Base-by-base conservation (phyloP, 1,140 invertebrate genomes). In the Wasmannia auropunctata region DNA sequence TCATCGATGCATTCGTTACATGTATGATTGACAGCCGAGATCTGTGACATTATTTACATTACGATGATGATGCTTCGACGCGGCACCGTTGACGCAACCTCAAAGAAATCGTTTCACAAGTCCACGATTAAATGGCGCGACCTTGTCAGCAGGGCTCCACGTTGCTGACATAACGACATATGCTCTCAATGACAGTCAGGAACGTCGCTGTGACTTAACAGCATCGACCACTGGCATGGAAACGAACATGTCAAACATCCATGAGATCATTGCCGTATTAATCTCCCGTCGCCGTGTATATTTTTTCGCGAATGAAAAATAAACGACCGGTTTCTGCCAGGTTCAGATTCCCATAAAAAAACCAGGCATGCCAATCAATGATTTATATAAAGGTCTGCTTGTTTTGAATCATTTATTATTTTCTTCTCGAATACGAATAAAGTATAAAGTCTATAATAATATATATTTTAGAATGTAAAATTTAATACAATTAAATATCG, bases 121-220 rank as follows among this genome's bases (percentile, higher is more conserved):
- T 88, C 62, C 8, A 28, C 67, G 51, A 87, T 88, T 86, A 87
- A 74, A 58, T 65, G 69, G 19, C 77, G 19, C 31, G 88, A 83
- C 63, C 70, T 88, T 81, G 84, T n/a, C 43, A n/a, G 51, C 43
- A 22, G 37, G 19, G 49, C 70, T 58, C 83, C 54, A 34, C 28
- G 28, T 40, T 81, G 54, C 37, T 69, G 22, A 79, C 56, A 70
- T 62, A 75, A 85, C 34, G 60, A 37, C 75, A 34, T 40, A 25
- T 60, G 22, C 40, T 60, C 46, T 56, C 54, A 88, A 75, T 62
- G 87, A 83, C 56, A 58, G 79, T 28, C 65, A 84, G 79, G 6
- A 87, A 87, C 25, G 43, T 49, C 25, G 16, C 54, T 37, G 43
- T 54, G 60, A 67, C 22, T 54, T 72, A 74, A 43, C 51, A 75